Base-by-base conservation (phyloP, 2,888 invertebrate genomes). In the Tortricodes alternella region DNA sequence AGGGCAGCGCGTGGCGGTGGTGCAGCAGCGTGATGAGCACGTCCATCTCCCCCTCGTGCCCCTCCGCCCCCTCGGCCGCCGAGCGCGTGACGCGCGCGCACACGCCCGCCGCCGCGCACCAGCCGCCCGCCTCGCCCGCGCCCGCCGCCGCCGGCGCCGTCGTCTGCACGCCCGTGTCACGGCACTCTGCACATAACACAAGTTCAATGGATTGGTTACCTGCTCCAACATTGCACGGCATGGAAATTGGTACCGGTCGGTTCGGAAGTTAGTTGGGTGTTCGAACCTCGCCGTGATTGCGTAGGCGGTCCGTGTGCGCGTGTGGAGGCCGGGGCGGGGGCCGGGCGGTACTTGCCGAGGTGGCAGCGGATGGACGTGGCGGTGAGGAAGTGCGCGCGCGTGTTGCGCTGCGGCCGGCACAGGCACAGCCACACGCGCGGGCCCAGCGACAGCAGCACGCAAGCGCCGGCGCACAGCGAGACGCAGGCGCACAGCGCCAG, bases 381-480 rank as follows among this genome's bases (percentile, higher is more conserved):
- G 2, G 95, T 95, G 5, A 94, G 94, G 82, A 95, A 95, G 62
- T 94, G 92, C 18, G 94, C 93, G 41, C 96, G 89, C 66, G 94
- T 95, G 82, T 96, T 96, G 72, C 93, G 93, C 82, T 95, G 94
- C 3, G 96, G 96, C 58, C 93, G 92, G 68, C 94, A 91, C 34
- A 95, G 76, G 62, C 96, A 95, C 69, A 76, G 56, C 61, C 95
- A 96, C 38, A 95, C 83, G 83, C 96, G 95, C 2, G 95, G 96
- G 61, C 94, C 90, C 83, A 96, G 95, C 55, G 96, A 91, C 64
- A 96, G 93, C 44, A 93, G 89, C 71, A 96, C 92, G 35, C 94
- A 94, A 5, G 95, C 95, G 67, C 93, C 92, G 4, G 95, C 95
- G 69, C 94, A 94, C 46, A 95, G 83, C n/a, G 93, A 94, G 41